Base-by-base conservation (phyloP, 2,888 invertebrate species). In the Therioaphis trifolii region DNA sequence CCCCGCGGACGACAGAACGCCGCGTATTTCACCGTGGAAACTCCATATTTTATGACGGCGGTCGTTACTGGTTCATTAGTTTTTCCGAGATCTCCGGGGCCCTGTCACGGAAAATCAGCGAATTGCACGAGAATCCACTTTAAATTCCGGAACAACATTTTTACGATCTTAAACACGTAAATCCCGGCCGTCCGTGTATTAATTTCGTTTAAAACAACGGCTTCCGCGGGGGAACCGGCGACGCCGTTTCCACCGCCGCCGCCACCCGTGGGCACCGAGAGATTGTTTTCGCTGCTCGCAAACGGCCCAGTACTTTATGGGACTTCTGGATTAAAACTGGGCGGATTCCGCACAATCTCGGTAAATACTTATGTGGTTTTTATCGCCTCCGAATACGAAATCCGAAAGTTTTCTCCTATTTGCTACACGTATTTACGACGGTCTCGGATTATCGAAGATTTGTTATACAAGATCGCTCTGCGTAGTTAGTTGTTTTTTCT, bases 51-150 rank as follows among this genome's bases (percentile, higher is more conserved):
- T 66, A 77, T 29, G 68, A 69, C 58, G 43, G 27, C n/a, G 43
- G 71, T 61, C 27, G 80, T 80, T 80, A 80, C 71, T 46, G 80
- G 80, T 80, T 80, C 71, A 80, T 80, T 72, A 80, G 80, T 80
- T 46, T 71, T 40, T 55, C 43, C 12, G 43, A 49, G 24, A 66
- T 27, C 71, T 58, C 79, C 52, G 24, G 52, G 21, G 78, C 21
- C n/a, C 79, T 43, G 55, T 58, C 72, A 24, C 79, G 58, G 58
- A 9, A 71, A 79, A 69, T 79, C 55, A 27, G 55, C 55, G 14
- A 43, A 72, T 71, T 14, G 80, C 72, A 15, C 14, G 21, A 61
- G 46, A 71, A 69, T 43, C 78, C 68, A 35, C 49, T 69, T 55
- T 35, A 69, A 79, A 68, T 69, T 79, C 68, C 35, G 55, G 15